A percentile compares a stretch with the other conserved stretches of the same genome.
Evolutionary conservation across 23 tunicate species (phyloP).

Genomic region (Phallusia fumigata): DNA sequence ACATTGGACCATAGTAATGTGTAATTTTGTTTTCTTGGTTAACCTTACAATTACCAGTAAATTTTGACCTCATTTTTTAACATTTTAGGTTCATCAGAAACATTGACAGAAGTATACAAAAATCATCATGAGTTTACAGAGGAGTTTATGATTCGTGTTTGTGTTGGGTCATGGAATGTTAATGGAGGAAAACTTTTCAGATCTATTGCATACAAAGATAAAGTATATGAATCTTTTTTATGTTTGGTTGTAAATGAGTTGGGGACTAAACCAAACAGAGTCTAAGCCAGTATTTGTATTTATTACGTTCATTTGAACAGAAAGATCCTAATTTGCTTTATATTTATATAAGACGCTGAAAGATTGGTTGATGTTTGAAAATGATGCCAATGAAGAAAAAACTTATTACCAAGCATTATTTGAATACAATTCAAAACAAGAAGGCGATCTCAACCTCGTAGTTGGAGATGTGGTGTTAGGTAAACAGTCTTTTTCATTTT

Average conservation of each 20-base stretch:
- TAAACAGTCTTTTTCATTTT: not conserved
- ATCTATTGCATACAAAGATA: constrained; percentile 77
- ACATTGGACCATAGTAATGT: too few species aligned
- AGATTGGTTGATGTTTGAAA: constrained; percentile 64
- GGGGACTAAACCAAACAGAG: not conserved
- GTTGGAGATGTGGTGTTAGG: constrained; percentile 54
- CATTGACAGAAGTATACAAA: constrained; percentile 16
- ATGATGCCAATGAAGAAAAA: constrained; percentile 16
- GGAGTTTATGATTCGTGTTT: constrained; percentile 47
- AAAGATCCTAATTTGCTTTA: not conserved
- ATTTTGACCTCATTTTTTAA: too few species aligned
- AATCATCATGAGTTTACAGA: constrained; percentile 16
- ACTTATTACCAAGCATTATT: constrained; percentile 68
- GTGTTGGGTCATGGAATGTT: constrained; percentile 96
- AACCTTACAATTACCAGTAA: too few species aligned
- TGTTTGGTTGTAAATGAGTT: not conserved
- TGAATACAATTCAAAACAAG: constrained; percentile 73
- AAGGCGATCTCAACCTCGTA: constrained; percentile 63
- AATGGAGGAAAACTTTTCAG: constrained; percentile 90
- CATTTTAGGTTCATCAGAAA: constrained; percentile 36
- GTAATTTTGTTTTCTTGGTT: too few species aligned
- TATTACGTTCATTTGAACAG: not conserved
- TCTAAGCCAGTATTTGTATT: not conserved
- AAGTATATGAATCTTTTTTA: constrained; percentile 24
- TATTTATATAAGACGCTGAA: constrained; percentile 48